phyloP scores from a whole-genome alignment of 2,888 invertebrate genomes.

The Pecten maximus region DNA sequence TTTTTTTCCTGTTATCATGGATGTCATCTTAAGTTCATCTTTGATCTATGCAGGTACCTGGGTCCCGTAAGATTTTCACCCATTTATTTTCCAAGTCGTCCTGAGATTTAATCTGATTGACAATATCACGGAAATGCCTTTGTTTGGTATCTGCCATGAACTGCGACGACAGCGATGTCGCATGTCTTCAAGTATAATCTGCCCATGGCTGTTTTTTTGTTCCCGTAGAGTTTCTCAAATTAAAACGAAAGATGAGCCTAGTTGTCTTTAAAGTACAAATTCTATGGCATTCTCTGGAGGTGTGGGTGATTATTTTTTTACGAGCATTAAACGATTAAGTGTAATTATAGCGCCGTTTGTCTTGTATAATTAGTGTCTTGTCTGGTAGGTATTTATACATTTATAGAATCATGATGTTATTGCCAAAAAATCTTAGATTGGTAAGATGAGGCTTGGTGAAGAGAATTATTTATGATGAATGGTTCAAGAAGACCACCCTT shows the following conservation, averaged over 20 bases:
- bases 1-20: background rate
- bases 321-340: conserved; percentile 33
- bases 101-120: background rate
- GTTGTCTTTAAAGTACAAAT: conserved; percentile 23
- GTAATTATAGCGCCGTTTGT: conserved; percentile 4
- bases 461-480: background rate
- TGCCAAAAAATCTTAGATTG: conserved; percentile 7
- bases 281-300: conserved; percentile 23
- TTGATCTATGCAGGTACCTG: conserved; percentile 32
- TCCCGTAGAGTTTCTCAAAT: conserved; percentile 33
- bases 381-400: background rate
- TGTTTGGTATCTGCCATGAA: conserved; percentile 20
- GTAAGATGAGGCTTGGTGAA: background rate
- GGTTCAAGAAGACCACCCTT: background rate
- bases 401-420: background rate
- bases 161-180: conserved; percentile 13
- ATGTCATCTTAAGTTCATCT: conserved; percentile 22
- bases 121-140: conserved; percentile 19
- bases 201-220: conserved; percentile 17
- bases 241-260: conserved; percentile 29
- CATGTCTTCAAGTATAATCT: conserved; percentile 26
- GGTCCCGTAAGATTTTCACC: conserved; percentile 33
- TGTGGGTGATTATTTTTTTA: conserved; percentile 32
- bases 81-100: conserved; percentile 17
- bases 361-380: conserved; percentile 18